Evolutionary conservation across 2,113 vertebrate genomes (phyloP).

Genomic region (Phylloscopus whistleri): DNA sequence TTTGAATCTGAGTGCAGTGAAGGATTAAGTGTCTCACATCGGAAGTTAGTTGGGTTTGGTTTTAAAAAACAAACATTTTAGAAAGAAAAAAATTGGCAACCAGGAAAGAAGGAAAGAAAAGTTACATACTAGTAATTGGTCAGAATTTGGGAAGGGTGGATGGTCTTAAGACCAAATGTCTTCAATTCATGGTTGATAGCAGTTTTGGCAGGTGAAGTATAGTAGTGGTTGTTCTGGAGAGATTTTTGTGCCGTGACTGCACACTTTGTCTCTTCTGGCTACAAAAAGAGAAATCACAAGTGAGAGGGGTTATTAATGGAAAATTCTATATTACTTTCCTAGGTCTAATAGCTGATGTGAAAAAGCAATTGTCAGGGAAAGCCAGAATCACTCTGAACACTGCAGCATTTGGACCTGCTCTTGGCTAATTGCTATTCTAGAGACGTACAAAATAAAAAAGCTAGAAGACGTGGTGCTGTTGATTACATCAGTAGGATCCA

Average conservation of each 20-base stretch:
- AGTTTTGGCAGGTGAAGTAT: background rate
- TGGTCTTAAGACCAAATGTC: background rate
- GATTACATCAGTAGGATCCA: background rate
- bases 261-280: background rate
- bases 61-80: background rate
- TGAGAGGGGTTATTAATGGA: background rate
- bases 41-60: background rate
- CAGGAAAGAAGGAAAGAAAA: background rate
- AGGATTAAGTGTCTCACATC: background rate
- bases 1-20: background rate
- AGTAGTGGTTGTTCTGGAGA: background rate
- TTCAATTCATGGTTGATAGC: background rate
- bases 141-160: background rate
- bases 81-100: background rate
- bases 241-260: background rate
- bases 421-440: background rate
- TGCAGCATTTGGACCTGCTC: background rate
- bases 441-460: background rate
- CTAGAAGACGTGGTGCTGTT: background rate
- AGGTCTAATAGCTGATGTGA: background rate
- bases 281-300: background rate
- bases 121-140: background rate
- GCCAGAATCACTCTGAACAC: background rate
- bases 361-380: background rate
- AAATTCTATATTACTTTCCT: background rate